A percentile compares a stretch with the other conserved stretches of the same genome.
Evolutionary conservation across 2,797 vertebrate species (phyloP).

Genomic region (Phrynocephalus vlangalii): DNA sequence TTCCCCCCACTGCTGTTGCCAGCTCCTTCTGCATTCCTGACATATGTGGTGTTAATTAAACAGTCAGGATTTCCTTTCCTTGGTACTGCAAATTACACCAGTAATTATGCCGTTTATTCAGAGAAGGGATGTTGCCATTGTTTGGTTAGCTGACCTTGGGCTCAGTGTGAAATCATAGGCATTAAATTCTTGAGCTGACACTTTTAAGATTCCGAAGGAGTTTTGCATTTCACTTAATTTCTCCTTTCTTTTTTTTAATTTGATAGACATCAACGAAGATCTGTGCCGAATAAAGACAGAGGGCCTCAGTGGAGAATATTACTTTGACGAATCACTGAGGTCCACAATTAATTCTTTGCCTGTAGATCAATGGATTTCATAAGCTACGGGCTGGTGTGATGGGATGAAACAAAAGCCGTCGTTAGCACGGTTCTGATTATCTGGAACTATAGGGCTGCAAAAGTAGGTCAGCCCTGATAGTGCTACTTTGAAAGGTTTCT

Average conservation of each 20-base stretch:
- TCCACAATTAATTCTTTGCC: conserved; percentile 71
- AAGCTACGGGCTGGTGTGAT: conserved; percentile 71
- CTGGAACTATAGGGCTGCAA: conserved; percentile 64
- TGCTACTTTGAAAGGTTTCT: conserved; percentile 56
- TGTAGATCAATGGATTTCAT: conserved; percentile 72
- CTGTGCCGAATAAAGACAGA: conserved; percentile 50
- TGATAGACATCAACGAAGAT: conserved; percentile 62
- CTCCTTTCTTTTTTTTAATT: conserved; percentile 69
- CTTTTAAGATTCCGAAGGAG: conserved; percentile 56
- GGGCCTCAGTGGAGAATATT: conserved; percentile 65
- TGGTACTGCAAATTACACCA: conserved; percentile 68
- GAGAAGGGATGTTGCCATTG: conserved; percentile 44
- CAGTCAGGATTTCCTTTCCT: conserved; percentile 69
- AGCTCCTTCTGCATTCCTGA: conserved; percentile 63
- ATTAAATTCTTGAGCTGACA: conserved; percentile 51
- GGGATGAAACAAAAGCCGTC: conserved; percentile 73
- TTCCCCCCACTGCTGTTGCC: conserved; percentile 20
- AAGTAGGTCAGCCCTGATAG: conserved; percentile 73
- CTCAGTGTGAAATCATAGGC: conserved; percentile 50
- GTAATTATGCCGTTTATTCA: conserved; percentile 70
- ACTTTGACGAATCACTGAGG: conserved; percentile 71
- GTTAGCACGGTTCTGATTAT: conserved; percentile 72
- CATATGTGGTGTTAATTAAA: conserved; percentile 67
- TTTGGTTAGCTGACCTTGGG: conserved; percentile 62
- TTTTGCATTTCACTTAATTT: conserved; percentile 48